These are phyloP conservation scores for Catharus bicknelli DNA, from an alignment of 2,113 vertebrate genomes.

Conservation along the genomic window DNA sequence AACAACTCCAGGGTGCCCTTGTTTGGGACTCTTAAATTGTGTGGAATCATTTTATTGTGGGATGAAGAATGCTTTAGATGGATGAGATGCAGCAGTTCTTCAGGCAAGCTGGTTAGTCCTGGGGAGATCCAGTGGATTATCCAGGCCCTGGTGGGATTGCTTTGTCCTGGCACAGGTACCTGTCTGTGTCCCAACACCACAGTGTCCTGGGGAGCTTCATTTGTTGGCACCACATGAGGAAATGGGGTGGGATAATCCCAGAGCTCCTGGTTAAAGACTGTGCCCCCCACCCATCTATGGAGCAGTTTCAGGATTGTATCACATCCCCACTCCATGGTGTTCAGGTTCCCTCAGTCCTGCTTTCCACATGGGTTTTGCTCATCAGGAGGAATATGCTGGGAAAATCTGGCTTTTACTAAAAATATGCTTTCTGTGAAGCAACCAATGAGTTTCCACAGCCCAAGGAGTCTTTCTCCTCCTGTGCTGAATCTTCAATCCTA, in stretches of 20 bases:
- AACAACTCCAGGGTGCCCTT: neutral
- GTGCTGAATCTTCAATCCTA: neutral
- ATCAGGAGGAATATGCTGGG: neutral
- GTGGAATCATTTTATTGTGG: neutral
- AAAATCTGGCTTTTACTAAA: neutral
- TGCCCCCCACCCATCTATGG: neutral
- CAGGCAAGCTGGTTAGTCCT: neutral
- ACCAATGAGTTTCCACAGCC: neutral
- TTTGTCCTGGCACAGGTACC: neutral
- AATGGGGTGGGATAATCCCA: neutral
- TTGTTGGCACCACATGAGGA: fast-evolving
- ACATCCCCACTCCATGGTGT: fast-evolving
- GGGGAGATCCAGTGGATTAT: neutral
- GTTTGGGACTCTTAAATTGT: neutral
- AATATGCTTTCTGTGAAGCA: neutral
- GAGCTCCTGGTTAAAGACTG: neutral
- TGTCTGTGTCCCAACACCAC: fast-evolving
- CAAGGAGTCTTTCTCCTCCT: neutral
- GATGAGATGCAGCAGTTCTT: neutral
- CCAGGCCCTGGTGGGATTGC: neutral
- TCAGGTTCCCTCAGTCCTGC: neutral
- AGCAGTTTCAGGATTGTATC: neutral
- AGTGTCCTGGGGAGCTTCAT: neutral
- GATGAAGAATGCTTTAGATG: neutral
- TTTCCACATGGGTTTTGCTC: neutral